These are phyloP conservation scores for Antitype chi DNA, from an alignment of 2,888 invertebrate genomes.

Conservation along the genomic window DNA sequence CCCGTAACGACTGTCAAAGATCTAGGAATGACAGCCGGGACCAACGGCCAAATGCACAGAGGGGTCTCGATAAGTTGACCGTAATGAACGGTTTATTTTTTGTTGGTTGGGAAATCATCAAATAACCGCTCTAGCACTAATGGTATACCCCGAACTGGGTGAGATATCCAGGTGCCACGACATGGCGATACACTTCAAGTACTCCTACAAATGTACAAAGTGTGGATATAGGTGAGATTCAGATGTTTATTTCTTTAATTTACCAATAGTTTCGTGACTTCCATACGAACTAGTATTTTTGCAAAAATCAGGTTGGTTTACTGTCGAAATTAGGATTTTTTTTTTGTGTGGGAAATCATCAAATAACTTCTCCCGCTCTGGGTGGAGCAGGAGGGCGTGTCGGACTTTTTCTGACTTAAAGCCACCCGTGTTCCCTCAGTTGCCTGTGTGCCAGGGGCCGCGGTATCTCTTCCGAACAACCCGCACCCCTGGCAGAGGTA, in stretches of 20 bases:
- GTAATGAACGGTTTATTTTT: too few relatives aligned
- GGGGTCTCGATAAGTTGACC: too few relatives aligned
- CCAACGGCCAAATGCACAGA: neutral
- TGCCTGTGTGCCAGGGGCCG: too few relatives aligned
- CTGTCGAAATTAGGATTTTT: neutral
- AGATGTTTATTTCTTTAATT: neutral
- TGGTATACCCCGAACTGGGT: constrained; percentile 94
- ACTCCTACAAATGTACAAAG: constrained; percentile 94
- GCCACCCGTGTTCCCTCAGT: too few relatives aligned
- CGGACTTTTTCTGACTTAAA: too few relatives aligned
- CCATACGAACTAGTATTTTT: neutral
- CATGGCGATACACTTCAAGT: constrained; percentile 96
- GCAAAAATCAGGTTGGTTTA: neutral
- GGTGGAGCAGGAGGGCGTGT: too few relatives aligned
- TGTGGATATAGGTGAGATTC: constrained; percentile 93
- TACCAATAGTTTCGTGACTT: neutral
- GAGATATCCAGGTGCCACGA: constrained; percentile 95
- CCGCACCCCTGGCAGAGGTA: too few relatives aligned
- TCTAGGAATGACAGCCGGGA: neutral
- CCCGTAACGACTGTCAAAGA: neutral
- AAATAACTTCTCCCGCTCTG: too few relatives aligned
- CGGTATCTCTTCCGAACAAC: too few relatives aligned
- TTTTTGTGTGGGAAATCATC: too few relatives aligned
- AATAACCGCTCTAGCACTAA: too few relatives aligned
- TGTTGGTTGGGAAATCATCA: too few relatives aligned